Evolutionary conservation across 2,888 invertebrate species (phyloP), one percentile per base, ranked within the genome.

Genomic region (Pollenia amentaria): DNA sequence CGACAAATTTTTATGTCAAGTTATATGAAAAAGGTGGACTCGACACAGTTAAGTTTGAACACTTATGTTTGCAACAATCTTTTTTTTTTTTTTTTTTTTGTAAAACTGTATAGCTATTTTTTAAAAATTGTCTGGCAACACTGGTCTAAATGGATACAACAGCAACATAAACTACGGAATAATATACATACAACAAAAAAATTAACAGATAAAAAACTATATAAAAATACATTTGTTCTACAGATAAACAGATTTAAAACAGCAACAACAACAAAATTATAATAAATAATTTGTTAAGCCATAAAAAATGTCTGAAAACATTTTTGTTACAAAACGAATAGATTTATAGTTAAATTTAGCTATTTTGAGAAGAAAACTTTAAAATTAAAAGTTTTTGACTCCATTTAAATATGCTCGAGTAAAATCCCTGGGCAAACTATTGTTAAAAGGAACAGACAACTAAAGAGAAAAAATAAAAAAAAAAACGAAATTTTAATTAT

Each of bases 401-500:
- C 29, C 48, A 81, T 85, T 85, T 69, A 76, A 85, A 81, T 48
- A 38, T 78, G 46, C 64, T 67, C 21, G 44, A 62, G 38, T 62
- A n/a, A 70, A 73, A 53, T 69, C 16, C 84, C n/a, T 65, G n/a
- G 2, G 10, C 65, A 81, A 75, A 62, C 12, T 46, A 48, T 44
- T 53, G 60, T 21, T 53, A 57, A 73, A 60, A 18, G 51, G 7
- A 65, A 4, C 42, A 7, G 40, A 78, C n/a, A 48, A 72, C 38
- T 21, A 75, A 75, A 69, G 21, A 7, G 29, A 6, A 29, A 75
- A 44, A 53, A 44, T 67, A 69, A 69, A 40, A 7, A 69, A 69
- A 40, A 7, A 51, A 67, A 85, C 51, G 87, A 87, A 88, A 29
- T 88, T 90, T 90, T 89, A 90, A 90, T 89, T 90, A 89, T 89